Evolutionary conservation across 2,888 invertebrate species (phyloP), one percentile per base, ranked within the genome.

Genomic region (Drosophila algonquin): DNA sequence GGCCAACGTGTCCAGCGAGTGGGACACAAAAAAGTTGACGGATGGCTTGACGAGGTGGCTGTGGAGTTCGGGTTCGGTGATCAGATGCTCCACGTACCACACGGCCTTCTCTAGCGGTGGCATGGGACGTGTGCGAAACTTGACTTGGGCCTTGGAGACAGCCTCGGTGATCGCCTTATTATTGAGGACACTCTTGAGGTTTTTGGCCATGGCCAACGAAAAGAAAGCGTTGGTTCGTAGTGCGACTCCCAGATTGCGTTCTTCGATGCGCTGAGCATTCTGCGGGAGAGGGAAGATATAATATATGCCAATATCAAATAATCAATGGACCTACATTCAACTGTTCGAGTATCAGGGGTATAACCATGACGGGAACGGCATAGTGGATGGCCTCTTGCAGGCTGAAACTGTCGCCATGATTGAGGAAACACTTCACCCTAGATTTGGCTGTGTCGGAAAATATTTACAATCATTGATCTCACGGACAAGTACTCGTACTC

Each of bases 311-410:
- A n/a, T 27, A 54, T 2, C 0, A 16, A 24, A 9, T 0, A 51
- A 40, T 14, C 14, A 16, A 10, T 10, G 3, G 1, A 50, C 82
- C 73, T 50, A 89, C 89, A 67, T 87, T 85, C 4, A 78, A 69
- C 57, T 92, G 90, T 57, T 92, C 91, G n/a, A 87, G 69, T 9
- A 85, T 77, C 10, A 91, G 54, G 7, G 92, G 90, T 16, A 92
- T 58, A 0, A 88, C 88, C 52, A 92, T 70, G 56, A 90, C 80
- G 0, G 92, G 91, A 6, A 91, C 83, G 0, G 89, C 92, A 74
- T 82, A 69, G 73, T 89, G 87, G 2, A 84, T 73, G 0, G 92
- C 86, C 63, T 92, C 92, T 59, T 80, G 86, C 0, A 89, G 71
- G 21, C 88, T 89, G 10, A 92, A 76, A 9, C 89, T 87, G 16